phyloP scores from a whole-genome alignment of 2,888 invertebrate genomes.

The Trichogramma dendrolimi region DNA sequence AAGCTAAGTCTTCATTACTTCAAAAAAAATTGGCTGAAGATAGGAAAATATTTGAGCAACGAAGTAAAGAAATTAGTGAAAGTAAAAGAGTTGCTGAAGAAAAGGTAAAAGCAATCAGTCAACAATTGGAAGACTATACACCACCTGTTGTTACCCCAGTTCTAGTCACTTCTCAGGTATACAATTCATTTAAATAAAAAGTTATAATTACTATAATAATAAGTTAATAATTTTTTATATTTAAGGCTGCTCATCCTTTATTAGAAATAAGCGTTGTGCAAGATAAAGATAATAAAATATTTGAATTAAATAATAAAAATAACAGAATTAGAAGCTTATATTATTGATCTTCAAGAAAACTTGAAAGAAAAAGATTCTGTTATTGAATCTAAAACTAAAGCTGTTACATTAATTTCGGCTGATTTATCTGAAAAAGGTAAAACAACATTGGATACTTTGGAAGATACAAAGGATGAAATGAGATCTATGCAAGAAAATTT shows the following conservation, averaged over 20 bases:
- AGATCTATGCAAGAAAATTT: conserved; percentile 76
- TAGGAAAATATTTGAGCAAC: conserved; percentile 49
- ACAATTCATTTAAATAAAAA: conserved; percentile 4
- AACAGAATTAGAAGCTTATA: conserved; percentile 69
- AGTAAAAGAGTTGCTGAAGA: conserved; percentile 50
- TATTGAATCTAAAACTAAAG: conserved; percentile 75
- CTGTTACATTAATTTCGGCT: conserved; percentile 71
- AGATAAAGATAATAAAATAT: conserved; percentile 62
- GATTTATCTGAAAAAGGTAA: conserved; percentile 68
- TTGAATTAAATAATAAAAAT: conserved; percentile 66
- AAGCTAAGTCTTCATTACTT: conserved; percentile 47
- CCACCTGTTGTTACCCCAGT: conserved; percentile 40
- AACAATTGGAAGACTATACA: conserved; percentile 53
- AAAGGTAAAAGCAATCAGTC: conserved; percentile 52
- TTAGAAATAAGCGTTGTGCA: conserved; percentile 52
- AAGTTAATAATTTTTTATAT: conserved; percentile 20
- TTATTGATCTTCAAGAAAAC: conserved; percentile 79
- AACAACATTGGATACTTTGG: conserved; percentile 67
- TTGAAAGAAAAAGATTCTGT: conserved; percentile 79
- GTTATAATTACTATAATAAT: background rate
- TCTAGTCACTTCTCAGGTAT: conserved; percentile 41
- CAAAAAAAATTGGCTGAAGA: conserved; percentile 51
- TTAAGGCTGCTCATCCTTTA: conserved; percentile 32
- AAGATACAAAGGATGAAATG: conserved; percentile 78
- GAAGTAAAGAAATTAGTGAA: conserved; percentile 49